Base-by-base conservation (phyloP, 2,113 vertebrate species). In the Varanus salvator region DNA sequence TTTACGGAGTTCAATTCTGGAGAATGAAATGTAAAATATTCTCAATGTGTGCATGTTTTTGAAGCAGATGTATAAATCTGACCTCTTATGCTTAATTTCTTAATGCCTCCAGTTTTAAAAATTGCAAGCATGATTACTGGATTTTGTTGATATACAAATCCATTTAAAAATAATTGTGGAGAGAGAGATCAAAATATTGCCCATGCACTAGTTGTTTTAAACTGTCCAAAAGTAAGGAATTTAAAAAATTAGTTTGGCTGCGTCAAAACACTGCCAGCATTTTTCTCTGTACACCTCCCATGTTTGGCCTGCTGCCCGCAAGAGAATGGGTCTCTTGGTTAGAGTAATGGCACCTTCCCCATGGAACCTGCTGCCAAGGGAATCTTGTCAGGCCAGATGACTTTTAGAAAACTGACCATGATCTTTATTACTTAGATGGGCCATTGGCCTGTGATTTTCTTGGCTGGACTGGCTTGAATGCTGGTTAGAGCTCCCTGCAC, bases 261-360 rank as follows among this genome's bases (percentile, higher is more conserved):
- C 54, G 44, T 34, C 69, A 50, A 72, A 86, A 57, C 50, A 57
- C 19, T 75, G 48, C 17, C 19, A 88, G 44, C 38, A 81, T 88
- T 82, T 82, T 81, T 29, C 48, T 88, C 14, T 68, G 50, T n/a
- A 72, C 80, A n/a, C 21, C 11, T 68, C 76, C 15, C 1, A 27
- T 50, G 68, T 27, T 71, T 69, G 66, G 14, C 54, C 6, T 38
- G 87, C 66, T 71, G 68, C n/a, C 27, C 68, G 44, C 31, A 29
- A 76, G 60, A 64, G 27, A 77, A 54, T 38, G 23, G 21, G 34
- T 27, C 27, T 74, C 4, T 64, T 64, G 60, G 8, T 64, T 21
- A 64, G 60, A 50, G 25, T 50, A 48, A 31, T 12, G 29, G 11
- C 44, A 89, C 81, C 90, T 84, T 94, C 93, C 94, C 88, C 93